These are phyloP conservation scores for Scalopus aquaticus DNA, from an alignment of 2,113 vertebrate species.

Conservation along the genomic window DNA sequence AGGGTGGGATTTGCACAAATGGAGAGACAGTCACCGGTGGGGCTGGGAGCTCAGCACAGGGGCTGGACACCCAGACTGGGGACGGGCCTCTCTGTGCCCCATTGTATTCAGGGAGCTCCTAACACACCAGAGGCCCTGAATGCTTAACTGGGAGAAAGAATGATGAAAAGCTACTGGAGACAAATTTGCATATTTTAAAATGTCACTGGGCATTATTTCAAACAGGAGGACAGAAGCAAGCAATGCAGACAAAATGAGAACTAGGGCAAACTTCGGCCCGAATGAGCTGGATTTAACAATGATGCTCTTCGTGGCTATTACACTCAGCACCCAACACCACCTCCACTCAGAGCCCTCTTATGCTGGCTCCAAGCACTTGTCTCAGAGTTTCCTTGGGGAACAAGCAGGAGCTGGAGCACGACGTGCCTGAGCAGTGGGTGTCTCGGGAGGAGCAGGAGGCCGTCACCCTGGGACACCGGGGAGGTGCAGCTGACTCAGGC, in stretches of 20 bases:
- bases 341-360: fast-evolving
- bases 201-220: not conserved
- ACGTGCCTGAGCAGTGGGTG: fast-evolving
- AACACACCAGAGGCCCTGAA: not conserved
- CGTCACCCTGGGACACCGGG: not conserved
- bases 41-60: not conserved
- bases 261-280: fast-evolving
- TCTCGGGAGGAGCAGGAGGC: fast-evolving
- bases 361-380: not conserved
- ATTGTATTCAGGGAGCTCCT: not conserved
- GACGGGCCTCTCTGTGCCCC: fast-evolving
- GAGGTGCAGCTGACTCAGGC: not conserved
- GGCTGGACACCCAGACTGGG: not conserved
- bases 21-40: fast-evolving
- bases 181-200: not conserved
- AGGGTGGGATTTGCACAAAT: fast-evolving
- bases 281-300: fast-evolving
- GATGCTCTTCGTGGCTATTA: fast-evolving
- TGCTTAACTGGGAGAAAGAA: not conserved
- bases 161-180: not conserved
- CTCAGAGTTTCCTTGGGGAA: not conserved
- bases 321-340: fast-evolving
- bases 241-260: not conserved
- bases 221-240: not conserved
- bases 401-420: fast-evolving